Evolutionary conservation across 1,140 invertebrate genomes (phyloP).

Genomic region (Nymphalis io): DNA sequence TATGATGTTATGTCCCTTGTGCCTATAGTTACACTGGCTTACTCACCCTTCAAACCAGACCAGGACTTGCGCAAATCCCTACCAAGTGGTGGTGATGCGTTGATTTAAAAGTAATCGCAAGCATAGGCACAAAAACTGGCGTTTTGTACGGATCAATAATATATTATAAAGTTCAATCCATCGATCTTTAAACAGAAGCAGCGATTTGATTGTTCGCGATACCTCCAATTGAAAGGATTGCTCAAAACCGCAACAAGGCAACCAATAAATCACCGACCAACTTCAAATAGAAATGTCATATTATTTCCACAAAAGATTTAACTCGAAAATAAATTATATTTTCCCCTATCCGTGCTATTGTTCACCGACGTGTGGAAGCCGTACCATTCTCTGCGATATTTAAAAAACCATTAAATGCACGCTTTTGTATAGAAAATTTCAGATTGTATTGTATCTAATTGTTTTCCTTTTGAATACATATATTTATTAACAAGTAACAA

Average conservation of each 20-base stretch:
- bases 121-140: too few species aligned
- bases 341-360: constrained; percentile 72
- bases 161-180: background rate
- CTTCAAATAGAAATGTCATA: constrained; percentile 81
- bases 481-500: constrained; percentile 17
- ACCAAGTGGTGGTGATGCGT: too few species aligned
- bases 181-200: constrained; percentile 15
- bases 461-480: constrained; percentile 32
- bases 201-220: constrained; percentile 45
- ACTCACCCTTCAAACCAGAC: too few species aligned
- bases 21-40: too few species aligned
- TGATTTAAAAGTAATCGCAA: background rate
- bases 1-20: too few species aligned
- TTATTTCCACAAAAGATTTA: constrained; percentile 81
- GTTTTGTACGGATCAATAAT: background rate
- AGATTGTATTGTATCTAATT: constrained; percentile 47
- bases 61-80: too few species aligned
- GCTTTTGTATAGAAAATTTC: constrained; percentile 68
- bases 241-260: constrained; percentile 61
- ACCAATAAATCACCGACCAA: constrained; percentile 76
- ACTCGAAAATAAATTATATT: constrained; percentile 80
- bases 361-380: constrained; percentile 77
- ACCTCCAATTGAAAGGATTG: constrained; percentile 54
- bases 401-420: constrained; percentile 80
- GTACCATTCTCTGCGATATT: constrained; percentile 71